phyloP scores from a whole-genome alignment of 2,888 invertebrate genomes.

The Blera fallax region DNA sequence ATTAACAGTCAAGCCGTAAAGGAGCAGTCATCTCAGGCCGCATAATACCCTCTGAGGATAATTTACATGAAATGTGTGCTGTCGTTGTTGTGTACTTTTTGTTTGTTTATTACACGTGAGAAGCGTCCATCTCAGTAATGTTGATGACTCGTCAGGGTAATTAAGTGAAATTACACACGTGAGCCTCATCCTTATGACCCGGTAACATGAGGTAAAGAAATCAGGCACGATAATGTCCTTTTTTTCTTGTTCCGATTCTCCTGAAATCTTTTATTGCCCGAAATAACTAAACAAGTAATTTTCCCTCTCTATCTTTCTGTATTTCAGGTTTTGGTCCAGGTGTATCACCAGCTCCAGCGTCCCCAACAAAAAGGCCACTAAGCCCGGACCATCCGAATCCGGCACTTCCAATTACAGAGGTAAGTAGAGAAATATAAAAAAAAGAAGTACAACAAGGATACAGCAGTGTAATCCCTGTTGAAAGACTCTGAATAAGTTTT shows the following conservation, averaged over 20 bases:
- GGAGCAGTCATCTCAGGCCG: background rate
- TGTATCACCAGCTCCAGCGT: constrained; percentile 82
- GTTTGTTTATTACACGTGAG: background rate
- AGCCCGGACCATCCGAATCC: constrained; percentile 87
- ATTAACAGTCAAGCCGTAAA: constrained; percentile 21
- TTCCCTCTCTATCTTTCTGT: constrained; percentile 26
- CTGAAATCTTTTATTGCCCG: constrained; percentile 10
- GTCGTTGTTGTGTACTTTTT: background rate
- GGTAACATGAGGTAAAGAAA: background rate
- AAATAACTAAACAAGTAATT: constrained; percentile 14
- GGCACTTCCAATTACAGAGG: constrained; percentile 86
- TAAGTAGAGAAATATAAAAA: constrained; percentile 77
- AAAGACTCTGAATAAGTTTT: constrained; percentile 13
- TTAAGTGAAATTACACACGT: constrained; percentile 26
- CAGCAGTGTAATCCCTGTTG: constrained; percentile 10
- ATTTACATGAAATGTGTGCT: background rate
- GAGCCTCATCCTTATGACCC: background rate
- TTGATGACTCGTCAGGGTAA: constrained; percentile 11
- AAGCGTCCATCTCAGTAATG: background rate
- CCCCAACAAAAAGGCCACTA: constrained; percentile 83
- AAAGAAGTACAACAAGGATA: constrained; percentile 16
- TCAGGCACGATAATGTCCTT: background rate
- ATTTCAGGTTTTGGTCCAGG: constrained; percentile 83
- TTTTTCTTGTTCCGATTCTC: background rate
- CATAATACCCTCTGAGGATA: constrained; percentile 7